Evolutionary conservation across 2,797 vertebrate species (phyloP).

Genomic region (Limnodromus scolopaceus): DNA sequence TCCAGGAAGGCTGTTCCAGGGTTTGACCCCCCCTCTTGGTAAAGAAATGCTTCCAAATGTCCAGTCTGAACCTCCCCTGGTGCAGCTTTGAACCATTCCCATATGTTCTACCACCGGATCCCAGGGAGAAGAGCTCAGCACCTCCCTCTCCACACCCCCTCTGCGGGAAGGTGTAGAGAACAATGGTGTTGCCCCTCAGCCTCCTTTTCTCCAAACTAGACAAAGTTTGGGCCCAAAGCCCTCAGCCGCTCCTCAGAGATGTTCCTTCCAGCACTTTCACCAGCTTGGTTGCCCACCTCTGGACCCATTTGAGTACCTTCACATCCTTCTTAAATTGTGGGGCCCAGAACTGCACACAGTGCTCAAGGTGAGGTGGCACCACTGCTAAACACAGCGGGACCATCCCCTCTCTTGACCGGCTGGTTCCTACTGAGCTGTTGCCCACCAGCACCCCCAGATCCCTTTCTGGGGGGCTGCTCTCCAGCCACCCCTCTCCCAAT

Average conservation of each 20-base stretch:
- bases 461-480: neutral
- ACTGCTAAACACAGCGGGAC: neutral
- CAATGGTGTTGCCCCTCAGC: neutral
- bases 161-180: neutral
- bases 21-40: neutral
- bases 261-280: neutral
- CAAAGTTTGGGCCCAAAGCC: neutral
- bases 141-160: neutral
- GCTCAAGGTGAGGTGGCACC: neutral
- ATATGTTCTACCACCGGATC: neutral
- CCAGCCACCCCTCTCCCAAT: neutral
- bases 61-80: neutral
- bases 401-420: neutral
- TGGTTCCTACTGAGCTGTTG: neutral
- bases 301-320: neutral
- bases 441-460: neutral
- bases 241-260: neutral
- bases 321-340: neutral
- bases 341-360: neutral
- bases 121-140: neutral
- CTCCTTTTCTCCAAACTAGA: neutral
- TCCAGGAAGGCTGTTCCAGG: neutral
- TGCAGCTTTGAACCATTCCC: no score
- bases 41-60: neutral
- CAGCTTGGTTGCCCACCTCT: neutral